Evolutionary conservation across 2,888 invertebrate genomes (phyloP), one percentile per base, ranked within the genome.

Genomic region (Pristionchus japonicus): DNA sequence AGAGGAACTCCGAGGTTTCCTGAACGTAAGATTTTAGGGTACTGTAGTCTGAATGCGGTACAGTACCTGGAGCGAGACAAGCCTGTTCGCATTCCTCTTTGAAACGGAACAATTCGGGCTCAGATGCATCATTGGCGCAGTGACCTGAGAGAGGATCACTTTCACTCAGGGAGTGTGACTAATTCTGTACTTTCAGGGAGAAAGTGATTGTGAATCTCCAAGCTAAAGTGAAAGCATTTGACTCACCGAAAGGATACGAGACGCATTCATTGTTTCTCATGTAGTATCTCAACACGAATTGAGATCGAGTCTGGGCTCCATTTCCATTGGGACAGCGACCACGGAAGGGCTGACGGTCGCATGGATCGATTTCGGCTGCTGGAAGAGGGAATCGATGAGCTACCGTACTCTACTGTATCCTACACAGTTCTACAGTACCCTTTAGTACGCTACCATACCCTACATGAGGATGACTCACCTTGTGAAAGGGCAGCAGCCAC

Each of bases 41-140:
- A 57, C 37, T 37, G 23, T 47, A 52, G 27, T 43, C 43, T n/a
- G 82, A 77, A 37, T 43, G 43, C 9, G 40, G 7, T 40, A 34
- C 47, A 52, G 15, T 57, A 82, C 88, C 82, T n/a, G 82, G 64
- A 83, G 89, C 89, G 52, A 92, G 89, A 85, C 94, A 94, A 47
- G 93, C 90, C 88, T 94, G 93, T 89, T 94, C 94, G 89, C 94
- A 94, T 89, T 94, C 94, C 86, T 94, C 94, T 90, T 94, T 94
- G 91, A 94, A 94, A 7, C 94, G 93, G 91, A 92, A 94, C n/a
- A 94, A 90, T 87, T 90, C 90, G 15, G 94, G 93, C 74, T 94
- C 94, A 74, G 89, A 89, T n/a, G 91, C 92, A 88, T 94, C 94
- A 27, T 89, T 91, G n/a, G 93, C 93, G 88, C 94, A 94, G 88